A percentile compares a stretch with the other conserved stretches of the same genome.
Evolutionary conservation across 2,888 invertebrate species (phyloP).

Genomic region (Caenorhabditis macrosperma): DNA sequence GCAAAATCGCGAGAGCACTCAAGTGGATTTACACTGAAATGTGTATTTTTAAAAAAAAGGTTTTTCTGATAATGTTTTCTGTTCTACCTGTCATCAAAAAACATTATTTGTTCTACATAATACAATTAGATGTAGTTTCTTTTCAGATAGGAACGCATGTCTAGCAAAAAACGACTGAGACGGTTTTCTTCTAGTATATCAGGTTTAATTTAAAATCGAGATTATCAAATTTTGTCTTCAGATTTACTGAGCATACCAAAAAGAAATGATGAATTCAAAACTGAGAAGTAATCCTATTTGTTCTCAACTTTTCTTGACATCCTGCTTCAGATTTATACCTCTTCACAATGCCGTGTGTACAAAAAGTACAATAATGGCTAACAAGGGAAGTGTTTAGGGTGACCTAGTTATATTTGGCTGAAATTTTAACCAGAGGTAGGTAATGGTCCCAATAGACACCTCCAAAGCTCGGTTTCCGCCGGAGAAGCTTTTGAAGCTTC

Average conservation of each 20-base stretch:
- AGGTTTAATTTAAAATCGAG: constrained; percentile 44
- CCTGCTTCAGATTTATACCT: too few species aligned
- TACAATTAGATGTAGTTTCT: neutral
- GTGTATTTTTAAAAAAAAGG: constrained; percentile 16
- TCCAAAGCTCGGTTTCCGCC: too few species aligned
- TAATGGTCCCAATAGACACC: too few species aligned
- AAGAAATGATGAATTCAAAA: constrained; percentile 15
- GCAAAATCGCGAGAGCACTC: constrained; percentile 27
- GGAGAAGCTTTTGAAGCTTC: too few species aligned
- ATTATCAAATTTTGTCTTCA: too few species aligned
- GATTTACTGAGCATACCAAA: constrained; percentile 68
- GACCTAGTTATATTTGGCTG: too few species aligned
- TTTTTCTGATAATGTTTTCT: neutral
- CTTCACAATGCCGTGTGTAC: constrained; percentile 68
- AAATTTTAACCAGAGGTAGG: too few species aligned
- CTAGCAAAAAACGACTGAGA: constrained; percentile 59
- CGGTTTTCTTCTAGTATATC: constrained; percentile 69
- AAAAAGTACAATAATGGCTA: too few species aligned
- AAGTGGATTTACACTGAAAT: constrained; percentile 33
- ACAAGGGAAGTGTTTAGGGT: too few species aligned
- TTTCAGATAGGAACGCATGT: constrained; percentile 28
- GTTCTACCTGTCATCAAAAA: neutral
- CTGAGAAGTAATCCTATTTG: too few species aligned
- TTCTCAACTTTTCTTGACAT: too few species aligned
- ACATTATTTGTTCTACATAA: too few species aligned